Percentiles rank a stretch among this genome's conserved stretches.
Evolutionary conservation across 2,888 invertebrate species (phyloP).

Genomic region (Carabus problematicus): DNA sequence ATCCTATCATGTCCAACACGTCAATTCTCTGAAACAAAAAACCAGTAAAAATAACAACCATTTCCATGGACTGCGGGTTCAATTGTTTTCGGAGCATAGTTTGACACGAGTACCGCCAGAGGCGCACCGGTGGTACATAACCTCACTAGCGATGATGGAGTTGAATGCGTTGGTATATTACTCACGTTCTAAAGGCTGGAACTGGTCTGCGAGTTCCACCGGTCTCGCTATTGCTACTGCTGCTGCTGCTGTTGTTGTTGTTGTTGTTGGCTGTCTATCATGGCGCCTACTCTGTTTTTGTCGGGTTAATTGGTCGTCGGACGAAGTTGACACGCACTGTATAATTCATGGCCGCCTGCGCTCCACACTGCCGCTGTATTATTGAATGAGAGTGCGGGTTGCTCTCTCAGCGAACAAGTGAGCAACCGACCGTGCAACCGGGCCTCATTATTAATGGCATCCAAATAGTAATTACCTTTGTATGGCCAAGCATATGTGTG

Average conservation of each 20-base stretch:
- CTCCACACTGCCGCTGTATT: slow-evolving; percentile 10
- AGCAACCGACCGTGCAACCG: slow-evolving; percentile 12
- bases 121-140: background rate
- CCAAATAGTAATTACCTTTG: slow-evolving; percentile 39
- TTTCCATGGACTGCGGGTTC: slow-evolving; percentile 31
- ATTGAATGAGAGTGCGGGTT: background rate
- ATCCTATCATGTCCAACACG: no score
- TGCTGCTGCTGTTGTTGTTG: no score
- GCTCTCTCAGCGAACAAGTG: slow-evolving; percentile 31
- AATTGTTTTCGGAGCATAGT: slow-evolving; percentile 47
- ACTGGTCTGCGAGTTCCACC: no score
- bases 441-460: slow-evolving; percentile 31
- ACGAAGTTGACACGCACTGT: slow-evolving; percentile 55
- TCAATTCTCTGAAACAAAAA: slow-evolving; percentile 43
- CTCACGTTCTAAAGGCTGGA: no score
- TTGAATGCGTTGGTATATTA: no score
- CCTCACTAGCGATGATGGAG: no score
- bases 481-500: background rate
- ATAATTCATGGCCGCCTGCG: slow-evolving; percentile 52
- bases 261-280: background rate
- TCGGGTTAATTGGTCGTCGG: slow-evolving; percentile 54
- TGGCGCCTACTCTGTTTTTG: slow-evolving; percentile 50
- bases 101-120: slow-evolving; percentile 46
- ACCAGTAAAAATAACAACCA: slow-evolving; percentile 36
- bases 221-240: no score